Percentiles rank a stretch among this genome's conserved stretches.
Conservation (phyloP, 2,888 invertebrate species). For the Tanytarsus gracilentus region DNA sequence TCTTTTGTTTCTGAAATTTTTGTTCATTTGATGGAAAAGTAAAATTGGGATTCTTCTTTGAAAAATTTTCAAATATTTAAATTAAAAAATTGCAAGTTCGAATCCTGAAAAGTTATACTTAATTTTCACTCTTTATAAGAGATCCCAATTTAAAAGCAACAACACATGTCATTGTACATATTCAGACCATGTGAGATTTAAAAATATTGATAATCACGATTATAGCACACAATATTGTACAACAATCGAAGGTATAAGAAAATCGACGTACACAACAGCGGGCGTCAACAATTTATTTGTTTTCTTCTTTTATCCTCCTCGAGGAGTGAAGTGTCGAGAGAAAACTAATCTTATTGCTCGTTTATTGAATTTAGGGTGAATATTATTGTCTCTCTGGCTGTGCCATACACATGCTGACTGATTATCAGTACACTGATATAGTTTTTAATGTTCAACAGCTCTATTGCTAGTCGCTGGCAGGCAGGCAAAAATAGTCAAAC, state of each 20-base stretch:
- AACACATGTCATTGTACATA: not conserved
- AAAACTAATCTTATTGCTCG: conserved; percentile 22
- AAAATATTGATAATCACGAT: conserved; percentile 26
- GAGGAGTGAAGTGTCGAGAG: conserved; percentile 7
- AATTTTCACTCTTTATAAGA: no score
- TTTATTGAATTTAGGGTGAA: conserved; percentile 10
- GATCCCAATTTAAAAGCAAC: no score
- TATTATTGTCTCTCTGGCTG: not conserved
- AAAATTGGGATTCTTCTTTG: no score
- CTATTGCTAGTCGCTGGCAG: not conserved
- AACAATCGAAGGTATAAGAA: conserved; percentile 4
- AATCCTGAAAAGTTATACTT: no score
- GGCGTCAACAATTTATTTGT: conserved; percentile 28
- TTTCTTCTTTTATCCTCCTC: no score
- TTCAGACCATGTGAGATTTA: conserved; percentile 17
- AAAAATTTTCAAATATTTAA: no score
- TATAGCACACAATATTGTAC: conserved; percentile 28
- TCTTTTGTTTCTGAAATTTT: no score
- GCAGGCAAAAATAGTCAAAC: not conserved
- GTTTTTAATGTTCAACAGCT: not conserved
- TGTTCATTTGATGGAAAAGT: no score
- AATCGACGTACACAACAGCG: conserved; percentile 20
- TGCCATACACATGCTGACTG: conserved; percentile 24
- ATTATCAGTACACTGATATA: conserved; percentile 8
- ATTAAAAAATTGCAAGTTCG: no score